These are phyloP conservation scores for Eucriotettix oculatus DNA, from an alignment of 2,888 invertebrate species.

Conservation along the genomic window DNA sequence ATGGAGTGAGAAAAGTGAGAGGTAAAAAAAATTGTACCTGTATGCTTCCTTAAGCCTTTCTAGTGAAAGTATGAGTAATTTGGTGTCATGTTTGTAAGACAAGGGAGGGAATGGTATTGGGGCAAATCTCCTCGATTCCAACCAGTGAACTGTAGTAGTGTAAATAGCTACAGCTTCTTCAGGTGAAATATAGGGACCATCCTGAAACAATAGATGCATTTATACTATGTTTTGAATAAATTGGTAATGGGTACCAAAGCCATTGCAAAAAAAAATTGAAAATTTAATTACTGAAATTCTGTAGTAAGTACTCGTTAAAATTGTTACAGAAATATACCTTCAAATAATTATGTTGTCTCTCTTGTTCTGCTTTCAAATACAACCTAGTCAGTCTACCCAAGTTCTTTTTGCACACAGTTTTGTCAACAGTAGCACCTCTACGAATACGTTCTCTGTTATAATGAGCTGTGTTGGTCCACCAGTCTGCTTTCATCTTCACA, in stretches of 20 bases:
- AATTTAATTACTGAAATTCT: neutral
- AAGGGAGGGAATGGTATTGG: constrained; percentile 99
- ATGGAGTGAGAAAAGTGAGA: neutral
- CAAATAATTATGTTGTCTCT: constrained; percentile 95
- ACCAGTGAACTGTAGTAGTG: constrained; percentile 98
- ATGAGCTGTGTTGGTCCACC: constrained; percentile 99
- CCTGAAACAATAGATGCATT: constrained; percentile 30
- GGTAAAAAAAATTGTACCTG: constrained; percentile 25
- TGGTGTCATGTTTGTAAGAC: constrained; percentile 99
- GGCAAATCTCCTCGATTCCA: constrained; percentile 94
- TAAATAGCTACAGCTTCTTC: constrained; percentile 99
- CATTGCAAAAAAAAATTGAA: neutral
- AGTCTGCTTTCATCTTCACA: constrained; percentile 99
- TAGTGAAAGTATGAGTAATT: constrained; percentile 87
- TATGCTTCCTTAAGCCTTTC: constrained; percentile 96
- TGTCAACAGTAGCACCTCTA: constrained; percentile 98
- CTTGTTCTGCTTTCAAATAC: constrained; percentile 95
- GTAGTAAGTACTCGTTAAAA: neutral
- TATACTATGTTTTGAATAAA: neutral
- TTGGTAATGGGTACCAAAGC: neutral
- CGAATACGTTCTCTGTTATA: constrained; percentile 98
- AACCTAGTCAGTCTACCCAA: constrained; percentile 91
- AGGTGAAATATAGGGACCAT: constrained; percentile 97
- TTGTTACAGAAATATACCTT: constrained; percentile 38
- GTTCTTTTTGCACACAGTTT: constrained; percentile 99